Percentiles rank a stretch among this genome's conserved stretches.
These are phyloP conservation scores for Ifrita kowaldi DNA, from an alignment of 2,113 vertebrate genomes.

Conservation along the genomic window DNA sequence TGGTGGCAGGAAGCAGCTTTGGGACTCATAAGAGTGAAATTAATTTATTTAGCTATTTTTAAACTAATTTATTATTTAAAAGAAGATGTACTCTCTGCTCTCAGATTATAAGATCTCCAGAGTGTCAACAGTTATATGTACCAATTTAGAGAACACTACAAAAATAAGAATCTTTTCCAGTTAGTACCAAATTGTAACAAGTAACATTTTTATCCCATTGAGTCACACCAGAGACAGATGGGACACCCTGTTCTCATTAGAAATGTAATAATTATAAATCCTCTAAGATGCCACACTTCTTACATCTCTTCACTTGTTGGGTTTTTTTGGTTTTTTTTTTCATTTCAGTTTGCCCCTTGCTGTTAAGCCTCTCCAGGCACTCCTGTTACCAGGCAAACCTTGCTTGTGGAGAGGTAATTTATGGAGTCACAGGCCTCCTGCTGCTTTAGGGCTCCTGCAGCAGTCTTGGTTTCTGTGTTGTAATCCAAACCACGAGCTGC, in stretches of 20 bases:
- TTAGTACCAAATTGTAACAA: background rate
- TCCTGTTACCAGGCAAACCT: background rate
- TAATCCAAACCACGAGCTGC: background rate
- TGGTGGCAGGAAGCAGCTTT: background rate
- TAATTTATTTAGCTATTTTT: background rate
- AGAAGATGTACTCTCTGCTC: background rate
- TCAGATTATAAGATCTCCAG: background rate
- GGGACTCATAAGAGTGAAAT: background rate
- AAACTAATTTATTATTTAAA: background rate
- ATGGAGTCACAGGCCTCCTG: background rate
- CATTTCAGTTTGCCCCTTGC: background rate
- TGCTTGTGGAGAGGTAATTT: background rate
- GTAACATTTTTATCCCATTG: background rate
- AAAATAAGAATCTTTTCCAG: background rate
- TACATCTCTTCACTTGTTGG: background rate
- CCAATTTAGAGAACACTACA: background rate
- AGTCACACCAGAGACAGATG: background rate
- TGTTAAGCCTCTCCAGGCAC: background rate
- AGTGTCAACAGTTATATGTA: background rate
- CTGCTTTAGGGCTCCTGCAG: background rate
- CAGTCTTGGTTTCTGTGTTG: background rate
- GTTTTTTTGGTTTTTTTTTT: background rate
- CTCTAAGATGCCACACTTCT: background rate
- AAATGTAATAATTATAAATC: background rate
- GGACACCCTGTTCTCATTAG: constrained; percentile 2